These are phyloP conservation scores for Yponomeuta cagnagella DNA, from an alignment of 2,888 invertebrate genomes.

Conservation along the genomic window DNA sequence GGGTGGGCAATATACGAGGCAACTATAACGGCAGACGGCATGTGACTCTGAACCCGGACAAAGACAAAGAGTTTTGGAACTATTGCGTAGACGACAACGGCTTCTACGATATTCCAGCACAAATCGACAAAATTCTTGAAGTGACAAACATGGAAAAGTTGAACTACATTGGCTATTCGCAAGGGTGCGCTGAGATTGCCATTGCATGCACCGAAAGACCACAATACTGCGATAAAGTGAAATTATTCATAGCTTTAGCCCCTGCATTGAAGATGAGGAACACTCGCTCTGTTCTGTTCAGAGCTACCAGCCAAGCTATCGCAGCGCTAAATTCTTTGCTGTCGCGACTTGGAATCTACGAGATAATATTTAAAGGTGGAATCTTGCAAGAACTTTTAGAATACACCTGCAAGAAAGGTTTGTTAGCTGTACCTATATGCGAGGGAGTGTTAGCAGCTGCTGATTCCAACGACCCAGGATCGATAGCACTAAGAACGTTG, in stretches of 20 bases:
- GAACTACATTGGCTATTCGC: conserved; percentile 9
- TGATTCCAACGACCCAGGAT: neutral
- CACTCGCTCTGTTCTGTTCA: neutral
- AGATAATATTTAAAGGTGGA: neutral
- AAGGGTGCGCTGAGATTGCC: conserved; percentile 6
- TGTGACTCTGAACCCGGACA: conserved; percentile 3
- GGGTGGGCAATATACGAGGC: conserved; percentile 3
- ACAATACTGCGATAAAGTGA: neutral
- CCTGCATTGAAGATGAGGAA: conserved; percentile 4
- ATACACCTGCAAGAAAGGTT: neutral
- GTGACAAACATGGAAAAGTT: neutral
- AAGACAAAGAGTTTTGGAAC: conserved; percentile 10
- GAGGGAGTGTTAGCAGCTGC: neutral
- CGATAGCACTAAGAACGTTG: neutral
- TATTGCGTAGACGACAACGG: neutral
- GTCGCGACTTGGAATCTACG: neutral
- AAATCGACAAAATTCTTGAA: neutral
- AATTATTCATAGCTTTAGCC: conserved; percentile 5
- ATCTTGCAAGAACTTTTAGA: neutral
- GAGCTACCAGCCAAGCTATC: neutral
- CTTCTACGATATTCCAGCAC: neutral
- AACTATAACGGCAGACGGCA: neutral
- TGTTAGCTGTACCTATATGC: neutral
- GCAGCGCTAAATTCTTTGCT: neutral
- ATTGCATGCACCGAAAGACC: conserved; percentile 13